Base-by-base conservation (phyloP, 2,113 vertebrate species). In the Leucopsar rothschildi region DNA sequence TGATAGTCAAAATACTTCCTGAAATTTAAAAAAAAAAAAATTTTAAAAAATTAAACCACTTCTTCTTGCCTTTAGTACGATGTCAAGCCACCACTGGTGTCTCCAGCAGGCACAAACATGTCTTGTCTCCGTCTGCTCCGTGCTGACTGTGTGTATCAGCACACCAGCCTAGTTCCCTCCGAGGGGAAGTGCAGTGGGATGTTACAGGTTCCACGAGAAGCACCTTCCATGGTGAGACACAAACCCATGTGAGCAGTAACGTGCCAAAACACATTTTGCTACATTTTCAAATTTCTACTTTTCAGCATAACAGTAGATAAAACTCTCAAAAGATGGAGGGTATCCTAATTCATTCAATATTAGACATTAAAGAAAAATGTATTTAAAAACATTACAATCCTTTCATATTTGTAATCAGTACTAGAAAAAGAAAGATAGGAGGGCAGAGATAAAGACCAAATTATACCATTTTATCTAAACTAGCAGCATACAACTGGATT, bases 191-290 rank as follows among this genome's bases (percentile, higher is more conserved):
- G 7, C 18, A 84, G 13, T 6, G 3, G 15, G 40, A 28, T 9
- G 3, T 11, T 19, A 53, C 5, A 19, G 17, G 10, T 33, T 37
- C 28, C 19, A n/a, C 1, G 29, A 45, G 37, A 37, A 69, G 37
- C 71, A 40, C 29, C 52, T 40, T 25, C 18, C 25, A 39, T 1
- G 4, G 7, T 5, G 7, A 69, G 45, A 72, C 27, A 25, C 8
- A 90, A 69, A 22, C 8, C 22, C 31, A 22, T 0, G 4, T 18
- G 18, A 6, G 28, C 1, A 39, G 40, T 19, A 6, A 66, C 5
- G 2, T 5, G 14, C 22, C 29, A 7, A 88, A 85, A 59, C 65
- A n/a, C 3, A 23, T 59, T 60, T 22, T 82, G 12, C 20, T 72
- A 31, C n/a, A 28, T 56, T 53, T 64, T 72, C 57, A 35, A 35